These are phyloP conservation scores for Scomberomorus guttatus DNA, from an alignment of 2,797 vertebrate species.

Conservation along the genomic window DNA sequence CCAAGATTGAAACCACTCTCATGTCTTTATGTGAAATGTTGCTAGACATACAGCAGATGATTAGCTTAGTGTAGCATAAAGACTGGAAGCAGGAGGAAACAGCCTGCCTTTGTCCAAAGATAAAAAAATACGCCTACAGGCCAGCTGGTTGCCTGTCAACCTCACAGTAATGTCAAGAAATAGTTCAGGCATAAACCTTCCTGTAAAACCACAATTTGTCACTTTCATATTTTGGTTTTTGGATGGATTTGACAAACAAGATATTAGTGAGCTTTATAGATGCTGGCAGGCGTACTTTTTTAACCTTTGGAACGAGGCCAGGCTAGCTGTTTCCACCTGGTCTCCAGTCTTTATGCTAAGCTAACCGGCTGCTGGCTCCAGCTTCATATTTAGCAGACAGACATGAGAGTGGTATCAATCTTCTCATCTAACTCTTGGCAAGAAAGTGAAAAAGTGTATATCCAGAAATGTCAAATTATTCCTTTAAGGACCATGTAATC, in stretches of 20 bases:
- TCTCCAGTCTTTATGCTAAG: slow-evolving; percentile 1
- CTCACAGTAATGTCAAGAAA: background rate
- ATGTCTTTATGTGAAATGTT: background rate
- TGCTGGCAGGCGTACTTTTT: background rate
- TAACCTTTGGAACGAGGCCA: background rate
- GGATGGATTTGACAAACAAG: background rate
- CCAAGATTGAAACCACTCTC: background rate
- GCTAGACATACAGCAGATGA: background rate
- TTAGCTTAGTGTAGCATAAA: slow-evolving; percentile 13
- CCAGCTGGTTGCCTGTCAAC: background rate
- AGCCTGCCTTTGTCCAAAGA: background rate
- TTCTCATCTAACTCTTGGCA: background rate
- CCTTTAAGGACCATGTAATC: too few species aligned
- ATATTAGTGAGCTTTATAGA: background rate
- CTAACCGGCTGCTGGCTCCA: background rate
- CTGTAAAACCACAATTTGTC: background rate
- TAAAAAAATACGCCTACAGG: background rate
- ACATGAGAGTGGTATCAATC: background rate
- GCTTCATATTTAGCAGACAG: background rate
- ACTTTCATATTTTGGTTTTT: background rate
- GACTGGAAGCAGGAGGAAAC: background rate
- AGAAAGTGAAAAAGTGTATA: too few species aligned
- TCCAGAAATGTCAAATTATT: too few species aligned
- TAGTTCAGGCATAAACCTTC: background rate
- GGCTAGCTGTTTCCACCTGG: background rate